A percentile compares a stretch with the other conserved stretches of the same genome.
Conservation (phyloP, 2,113 vertebrate species). For the Eleginops maclovinus region DNA sequence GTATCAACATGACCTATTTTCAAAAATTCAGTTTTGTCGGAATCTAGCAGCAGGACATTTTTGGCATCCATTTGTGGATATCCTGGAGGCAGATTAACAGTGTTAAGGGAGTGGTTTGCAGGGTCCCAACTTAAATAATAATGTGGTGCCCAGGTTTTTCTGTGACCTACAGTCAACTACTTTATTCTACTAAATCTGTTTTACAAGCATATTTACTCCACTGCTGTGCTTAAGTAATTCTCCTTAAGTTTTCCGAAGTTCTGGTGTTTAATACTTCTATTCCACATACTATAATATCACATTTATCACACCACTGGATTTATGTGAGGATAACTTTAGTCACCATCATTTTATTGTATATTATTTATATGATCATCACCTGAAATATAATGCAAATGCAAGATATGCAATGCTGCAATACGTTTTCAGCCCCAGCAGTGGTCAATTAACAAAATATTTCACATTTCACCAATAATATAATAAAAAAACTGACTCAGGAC, state of each 20-base stretch:
- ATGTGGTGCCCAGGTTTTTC: conserved; percentile 2
- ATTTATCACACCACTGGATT: neutral
- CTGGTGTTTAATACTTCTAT: neutral
- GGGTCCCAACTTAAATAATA: conserved; percentile 13
- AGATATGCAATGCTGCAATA: neutral
- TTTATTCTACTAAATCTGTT: neutral
- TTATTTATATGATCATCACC: neutral
- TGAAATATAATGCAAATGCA: neutral
- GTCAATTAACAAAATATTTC: neutral
- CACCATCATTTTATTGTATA: too few relatives aligned
- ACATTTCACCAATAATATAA: neutral
- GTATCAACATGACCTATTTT: too few relatives aligned
- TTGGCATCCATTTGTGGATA: too few relatives aligned
- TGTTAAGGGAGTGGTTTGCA: neutral
- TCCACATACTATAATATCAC: too few relatives aligned
- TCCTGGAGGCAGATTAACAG: too few relatives aligned
- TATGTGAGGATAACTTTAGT: neutral
- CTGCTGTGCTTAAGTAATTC: neutral
- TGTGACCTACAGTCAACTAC: neutral
- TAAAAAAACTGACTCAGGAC: neutral
- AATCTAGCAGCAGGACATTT: too few relatives aligned
- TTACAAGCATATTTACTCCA: neutral
- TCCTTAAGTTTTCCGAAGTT: neutral
- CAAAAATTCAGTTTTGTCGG: too few relatives aligned
- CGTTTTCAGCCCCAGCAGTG: neutral